Evolutionary conservation across 1,140 invertebrate genomes (phyloP).

Genomic region (Bactericera cockerelli): DNA sequence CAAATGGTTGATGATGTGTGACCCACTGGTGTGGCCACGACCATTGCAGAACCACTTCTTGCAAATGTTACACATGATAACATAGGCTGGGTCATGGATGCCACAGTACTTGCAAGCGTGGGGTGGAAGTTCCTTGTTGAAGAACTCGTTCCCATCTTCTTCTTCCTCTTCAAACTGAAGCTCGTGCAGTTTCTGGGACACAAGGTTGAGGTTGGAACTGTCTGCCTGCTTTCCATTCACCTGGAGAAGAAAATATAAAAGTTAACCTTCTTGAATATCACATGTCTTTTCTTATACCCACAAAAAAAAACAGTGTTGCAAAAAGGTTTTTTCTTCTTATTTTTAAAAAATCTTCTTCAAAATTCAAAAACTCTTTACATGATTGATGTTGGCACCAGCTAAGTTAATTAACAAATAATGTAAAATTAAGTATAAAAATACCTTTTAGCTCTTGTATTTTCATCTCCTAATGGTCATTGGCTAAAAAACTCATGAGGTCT

Average conservation of each 20-base stretch:
- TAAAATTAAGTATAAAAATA: too few species aligned
- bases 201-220: constrained; percentile 40
- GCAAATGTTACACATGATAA: constrained; percentile 95
- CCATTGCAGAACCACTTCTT: constrained; percentile 99
- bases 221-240: constrained; percentile 23
- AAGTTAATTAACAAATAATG: too few species aligned
- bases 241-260: constrained; percentile 16
- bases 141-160: constrained; percentile 58
- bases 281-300: too few species aligned
- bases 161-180: constrained; percentile 81
- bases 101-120: constrained; percentile 98
- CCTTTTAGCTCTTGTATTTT: too few species aligned
- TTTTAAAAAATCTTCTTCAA: too few species aligned
- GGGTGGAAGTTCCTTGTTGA: constrained; percentile 75
- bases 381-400: too few species aligned
- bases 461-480: too few species aligned
- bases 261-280: too few species aligned
- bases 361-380: too few species aligned
- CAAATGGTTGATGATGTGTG: constrained; percentile 97
- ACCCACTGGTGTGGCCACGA: constrained; percentile 91
- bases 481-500: too few species aligned
- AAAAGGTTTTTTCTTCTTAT: too few species aligned
- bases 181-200: constrained; percentile 58
- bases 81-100: constrained; percentile 92
- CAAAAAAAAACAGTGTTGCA: too few species aligned